A percentile compares a stretch with the other conserved stretches of the same genome.
These are phyloP conservation scores for Tenrec ecaudatus DNA, from an alignment of 2,113 vertebrate species.

Conservation along the genomic window DNA sequence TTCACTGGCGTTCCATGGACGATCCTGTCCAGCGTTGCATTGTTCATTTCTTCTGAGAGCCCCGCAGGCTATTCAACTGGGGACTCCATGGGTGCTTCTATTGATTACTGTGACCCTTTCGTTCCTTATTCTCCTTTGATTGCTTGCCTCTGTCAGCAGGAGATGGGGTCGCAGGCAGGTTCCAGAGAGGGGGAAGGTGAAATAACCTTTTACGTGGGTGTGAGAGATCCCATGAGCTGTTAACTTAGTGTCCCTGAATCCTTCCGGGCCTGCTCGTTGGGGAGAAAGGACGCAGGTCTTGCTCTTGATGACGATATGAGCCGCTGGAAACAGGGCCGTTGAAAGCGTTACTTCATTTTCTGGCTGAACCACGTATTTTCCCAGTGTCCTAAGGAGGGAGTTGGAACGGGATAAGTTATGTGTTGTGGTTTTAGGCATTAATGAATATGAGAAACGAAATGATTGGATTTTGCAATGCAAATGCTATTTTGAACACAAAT, in stretches of 20 bases:
- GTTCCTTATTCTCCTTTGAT: not conserved
- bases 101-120: not conserved
- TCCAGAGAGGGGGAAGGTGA: not conserved
- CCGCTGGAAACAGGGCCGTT: not conserved
- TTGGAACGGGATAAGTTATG: conserved; percentile 88
- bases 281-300: not conserved
- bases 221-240: not conserved
- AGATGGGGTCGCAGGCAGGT: not conserved
- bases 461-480: conserved; percentile 91
- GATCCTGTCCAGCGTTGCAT: not conserved
- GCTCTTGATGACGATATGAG: not conserved
- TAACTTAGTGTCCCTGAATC: not conserved
- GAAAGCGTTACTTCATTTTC: conserved; percentile 79
- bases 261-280: not conserved
- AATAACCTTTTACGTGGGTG: not conserved
- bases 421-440: conserved; percentile 88
- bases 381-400: conserved; percentile 83
- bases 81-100: not conserved
- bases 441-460: conserved; percentile 90
- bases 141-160: not conserved
- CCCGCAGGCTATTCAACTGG: not conserved
- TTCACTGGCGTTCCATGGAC: not conserved
- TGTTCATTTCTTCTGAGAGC: not conserved
- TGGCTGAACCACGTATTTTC: conserved; percentile 80
- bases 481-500: conserved; percentile 90